Evolutionary conservation across 2,888 invertebrate species (phyloP), one percentile per base, ranked within the genome.

Genomic region (Herminia tarsipennalis): DNA sequence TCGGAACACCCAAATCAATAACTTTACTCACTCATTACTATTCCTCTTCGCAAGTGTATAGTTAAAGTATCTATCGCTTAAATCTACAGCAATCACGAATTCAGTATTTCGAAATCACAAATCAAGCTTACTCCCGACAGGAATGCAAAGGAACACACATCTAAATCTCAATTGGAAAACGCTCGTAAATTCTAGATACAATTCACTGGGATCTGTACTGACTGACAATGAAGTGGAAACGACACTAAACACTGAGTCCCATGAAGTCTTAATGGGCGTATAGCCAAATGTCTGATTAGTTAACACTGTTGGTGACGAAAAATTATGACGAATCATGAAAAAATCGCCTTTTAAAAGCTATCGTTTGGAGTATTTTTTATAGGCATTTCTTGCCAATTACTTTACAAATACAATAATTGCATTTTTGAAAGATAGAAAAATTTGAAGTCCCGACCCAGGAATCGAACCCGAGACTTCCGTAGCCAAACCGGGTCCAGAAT

Each of bases 101-200:
- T 40, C 21, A 29, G 39, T 36, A 56, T 43, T 56, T 41, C 30
- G 24, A 43, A 53, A 60, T 56, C 61, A 57, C 57, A 61, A 61
- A 51, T 65, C 61, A 65, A 62, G 61, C 46, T 56, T 51, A 61
- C 48, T 39, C 42, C 9, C 37, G 52, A 60, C 52, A 57, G 39
- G 48, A 51, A 62, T 57, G 62, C 40, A 66, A 62, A 52, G 62
- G 49, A 59, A 49, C 60, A 59, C 55, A 51, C 49, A 61, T 44
- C 55, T 58, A 63, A 58, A 58, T 55, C 50, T 59, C 35, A 63
- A 59, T 22, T 48, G 55, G 64, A 61, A 63, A 55, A 58, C 54
- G 34, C 21, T 61, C 61, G 65, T 62, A 62, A 62, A 56, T 63
- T 52, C 46, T 38, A 41, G 36, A 49, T 48, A 47, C 44, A 52